A percentile compares a stretch with the other conserved stretches of the same genome.
Conservation (phyloP, 2,797 vertebrate species). For the Sarcophilus harrisii region DNA sequence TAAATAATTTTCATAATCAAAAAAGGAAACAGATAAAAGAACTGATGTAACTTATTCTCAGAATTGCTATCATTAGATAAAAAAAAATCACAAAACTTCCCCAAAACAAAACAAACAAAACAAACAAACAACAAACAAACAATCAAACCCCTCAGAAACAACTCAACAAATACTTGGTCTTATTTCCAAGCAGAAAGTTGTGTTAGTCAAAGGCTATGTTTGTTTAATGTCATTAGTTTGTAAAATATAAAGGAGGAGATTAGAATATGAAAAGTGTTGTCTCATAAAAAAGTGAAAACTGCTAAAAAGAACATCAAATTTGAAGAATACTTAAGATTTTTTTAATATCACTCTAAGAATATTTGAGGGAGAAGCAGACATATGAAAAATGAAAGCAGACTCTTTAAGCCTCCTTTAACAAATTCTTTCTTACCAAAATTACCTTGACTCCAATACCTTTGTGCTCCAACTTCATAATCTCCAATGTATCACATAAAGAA, state of each 20-base stretch:
- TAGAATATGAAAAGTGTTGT: neutral
- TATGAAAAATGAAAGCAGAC: neutral
- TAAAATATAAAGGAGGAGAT: neutral
- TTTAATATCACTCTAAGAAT: neutral
- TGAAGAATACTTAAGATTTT: neutral
- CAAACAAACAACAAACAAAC: no score
- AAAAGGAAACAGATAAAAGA: neutral
- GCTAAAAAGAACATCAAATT: neutral
- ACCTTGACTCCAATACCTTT: neutral
- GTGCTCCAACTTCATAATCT: neutral
- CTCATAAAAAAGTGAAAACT: neutral
- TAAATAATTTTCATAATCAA: neutral
- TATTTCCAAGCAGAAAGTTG: neutral
- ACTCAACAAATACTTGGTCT: neutral
- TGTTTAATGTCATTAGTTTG: neutral
- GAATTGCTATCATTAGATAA: neutral
- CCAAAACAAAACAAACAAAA: no score
- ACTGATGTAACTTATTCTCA: neutral
- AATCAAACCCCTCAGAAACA: neutral
- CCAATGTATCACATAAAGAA: neutral
- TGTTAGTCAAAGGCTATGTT: neutral
- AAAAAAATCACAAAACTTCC: no score
- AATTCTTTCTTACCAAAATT: neutral
- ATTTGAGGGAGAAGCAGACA: neutral
- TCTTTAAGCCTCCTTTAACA: neutral